Base-by-base conservation (phyloP, 2,888 invertebrate genomes). In the Polydrusus tereticollis region DNA sequence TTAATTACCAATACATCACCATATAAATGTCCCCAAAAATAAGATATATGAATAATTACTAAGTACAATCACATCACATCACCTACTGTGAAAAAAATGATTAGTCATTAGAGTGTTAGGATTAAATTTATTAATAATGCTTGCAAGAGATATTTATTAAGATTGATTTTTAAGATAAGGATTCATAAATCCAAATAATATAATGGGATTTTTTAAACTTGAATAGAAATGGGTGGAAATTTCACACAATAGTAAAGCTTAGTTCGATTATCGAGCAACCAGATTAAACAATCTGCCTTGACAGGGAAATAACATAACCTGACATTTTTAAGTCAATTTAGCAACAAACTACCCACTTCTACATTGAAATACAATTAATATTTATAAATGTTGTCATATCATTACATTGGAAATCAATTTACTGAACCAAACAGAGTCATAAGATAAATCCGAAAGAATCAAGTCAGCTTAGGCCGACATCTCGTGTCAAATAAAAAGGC, bases 1-100 rank as follows among this genome's bases (percentile, higher is more conserved):
- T 59, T 70, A 70, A 65, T 64, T 64, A 38, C 58, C 65, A 43
- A 70, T 70, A 70, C 57, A 63, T 70, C 70, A 70, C 55, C 70
- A 70, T 70, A 70, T 65, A 70, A 70, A 70, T 65, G 70, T 70
- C 64, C 20, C 18, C 7, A 38, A 33, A 57, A 55, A 63, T 62
- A 45, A 69, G 57, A 63, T 62, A 55, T 63, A 18, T 63, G 52
- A 69, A 69, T 69, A 70, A 70, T 70, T 70, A 65, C 50, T 4
- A 10, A 41, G 21, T 26, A 45, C 33, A 63, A 69, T 69, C 63
- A 63, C 63, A 36, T 63, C 60, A 36, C 36, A 10, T 58, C 59
- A 38, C 38, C 18, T 58, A 20, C 38, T 41, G 58, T 43, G 7
- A 36, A 45, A 45, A 52, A 57, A 69, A 57, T 63, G 29, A 55